Evolutionary conservation across 2,888 invertebrate genomes (phyloP).

Genomic region (Aromia moschata): DNA sequence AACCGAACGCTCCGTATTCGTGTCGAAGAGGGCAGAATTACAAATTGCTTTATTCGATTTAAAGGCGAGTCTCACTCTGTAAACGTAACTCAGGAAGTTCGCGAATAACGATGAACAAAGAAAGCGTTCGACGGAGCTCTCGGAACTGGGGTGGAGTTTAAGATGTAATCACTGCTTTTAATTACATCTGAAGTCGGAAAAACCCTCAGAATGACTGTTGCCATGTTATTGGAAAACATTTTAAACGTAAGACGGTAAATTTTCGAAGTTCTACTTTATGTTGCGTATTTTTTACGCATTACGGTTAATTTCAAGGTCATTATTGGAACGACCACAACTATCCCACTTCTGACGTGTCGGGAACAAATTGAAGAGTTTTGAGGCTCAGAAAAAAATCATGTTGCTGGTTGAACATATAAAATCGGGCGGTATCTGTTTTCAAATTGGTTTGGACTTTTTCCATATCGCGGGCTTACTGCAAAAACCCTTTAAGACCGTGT

Average conservation of each 20-base stretch:
- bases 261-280: too few relatives aligned
- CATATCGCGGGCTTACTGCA: too few relatives aligned
- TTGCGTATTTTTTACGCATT: too few relatives aligned
- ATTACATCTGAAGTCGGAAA: conserved; percentile 7
- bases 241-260: too few relatives aligned
- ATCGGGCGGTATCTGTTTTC: too few relatives aligned
- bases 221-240: conserved; percentile 2
- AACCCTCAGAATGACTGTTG: neutral
- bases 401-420: too few relatives aligned
- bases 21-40: neutral
- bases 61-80: neutral
- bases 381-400: too few relatives aligned
- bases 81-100: neutral
- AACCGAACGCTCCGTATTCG: too few relatives aligned
- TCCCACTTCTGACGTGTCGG: neutral
- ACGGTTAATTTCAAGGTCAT: too few relatives aligned
- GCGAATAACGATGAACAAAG: conserved; percentile 7
- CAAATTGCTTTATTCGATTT: conserved; percentile 1
- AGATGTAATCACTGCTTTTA: conserved; percentile 7
- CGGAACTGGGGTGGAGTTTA: conserved; percentile 7
- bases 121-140: conserved; percentile 1
- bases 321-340: too few relatives aligned
- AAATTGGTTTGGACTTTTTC: too few relatives aligned
- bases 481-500: too few relatives aligned
- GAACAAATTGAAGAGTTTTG: neutral